phyloP scores from a whole-genome alignment of 2,888 invertebrate genomes.

The Agrenia bidenticulata region DNA sequence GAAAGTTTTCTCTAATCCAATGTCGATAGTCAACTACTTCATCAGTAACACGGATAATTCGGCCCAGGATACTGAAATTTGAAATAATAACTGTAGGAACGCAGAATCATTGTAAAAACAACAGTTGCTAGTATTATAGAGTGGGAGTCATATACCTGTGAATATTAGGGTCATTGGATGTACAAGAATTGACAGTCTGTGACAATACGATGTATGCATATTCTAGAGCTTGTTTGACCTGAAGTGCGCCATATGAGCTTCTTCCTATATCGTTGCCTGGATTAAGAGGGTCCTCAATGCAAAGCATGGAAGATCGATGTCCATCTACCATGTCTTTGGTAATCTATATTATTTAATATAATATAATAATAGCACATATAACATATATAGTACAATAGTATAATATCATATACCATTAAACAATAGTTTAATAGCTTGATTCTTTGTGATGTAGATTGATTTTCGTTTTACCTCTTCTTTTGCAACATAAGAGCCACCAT shows the following conservation, averaged over 20 bases:
- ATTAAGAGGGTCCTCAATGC: slow-evolving; percentile 96
- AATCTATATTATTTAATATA: slow-evolving; percentile 61
- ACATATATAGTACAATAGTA: slow-evolving; percentile 15
- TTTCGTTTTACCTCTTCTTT: slow-evolving; percentile 79
- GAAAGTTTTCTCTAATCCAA: slow-evolving; percentile 66
- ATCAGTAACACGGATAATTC: slow-evolving; percentile 89
- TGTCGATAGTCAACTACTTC: slow-evolving; percentile 77
- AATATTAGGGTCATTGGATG: slow-evolving; percentile 60
- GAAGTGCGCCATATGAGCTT: slow-evolving; percentile 85
- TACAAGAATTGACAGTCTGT: slow-evolving; percentile 67
- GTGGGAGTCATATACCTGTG: slow-evolving; percentile 58
- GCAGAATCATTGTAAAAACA: not conserved
- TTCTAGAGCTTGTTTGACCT: slow-evolving; percentile 91
- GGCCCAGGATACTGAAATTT: slow-evolving; percentile 74
- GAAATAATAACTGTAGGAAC: not conserved
- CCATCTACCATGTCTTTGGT: slow-evolving; percentile 82
- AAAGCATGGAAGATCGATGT: slow-evolving; percentile 87
- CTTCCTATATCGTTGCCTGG: slow-evolving; percentile 96
- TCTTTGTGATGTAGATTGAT: slow-evolving; percentile 4
- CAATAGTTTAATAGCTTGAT: too few relatives aligned
- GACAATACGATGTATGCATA: slow-evolving; percentile 86
- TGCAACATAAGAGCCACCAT: slow-evolving; percentile 88
- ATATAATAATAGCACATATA: not conserved
- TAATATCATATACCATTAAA: not conserved
- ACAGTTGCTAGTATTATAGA: too few relatives aligned